Evolutionary conservation across 1,140 invertebrate genomes (phyloP).

Genomic region (Drosophila saltans): DNA sequence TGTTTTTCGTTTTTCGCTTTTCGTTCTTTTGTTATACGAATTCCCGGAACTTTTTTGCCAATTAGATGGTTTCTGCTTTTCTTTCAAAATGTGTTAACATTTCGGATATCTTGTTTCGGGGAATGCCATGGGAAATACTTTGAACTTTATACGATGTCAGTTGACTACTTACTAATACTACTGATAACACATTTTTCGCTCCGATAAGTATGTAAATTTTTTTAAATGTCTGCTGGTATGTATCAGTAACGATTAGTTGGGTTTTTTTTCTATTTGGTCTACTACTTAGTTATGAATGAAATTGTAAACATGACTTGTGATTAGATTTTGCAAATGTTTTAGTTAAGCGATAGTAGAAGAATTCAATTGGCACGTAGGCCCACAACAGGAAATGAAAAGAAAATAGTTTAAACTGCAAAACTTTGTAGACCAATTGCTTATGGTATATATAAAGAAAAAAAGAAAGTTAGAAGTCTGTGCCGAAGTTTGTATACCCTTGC

Average conservation of each 20-base stretch:
- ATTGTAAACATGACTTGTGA: constrained; percentile 5
- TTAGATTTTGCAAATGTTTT: not conserved
- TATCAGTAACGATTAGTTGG: constrained; percentile 2
- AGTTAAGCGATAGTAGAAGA: not conserved
- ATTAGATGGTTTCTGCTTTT: constrained; percentile 7
- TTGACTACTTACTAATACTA: not conserved
- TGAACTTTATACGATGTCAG: not conserved
- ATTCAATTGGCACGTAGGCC: not conserved
- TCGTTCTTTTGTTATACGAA: constrained; percentile 9
- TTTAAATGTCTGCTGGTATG: not conserved
- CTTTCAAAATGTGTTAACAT: constrained; percentile 19
- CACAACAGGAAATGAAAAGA: not conserved
- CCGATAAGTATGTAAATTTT: constrained; percentile 5
- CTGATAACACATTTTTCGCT: constrained; percentile 1
- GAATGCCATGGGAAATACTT: constrained; percentile 16
- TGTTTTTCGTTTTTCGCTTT: not conserved
- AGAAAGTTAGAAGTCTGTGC: no score
- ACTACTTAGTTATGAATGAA: constrained; percentile 14
- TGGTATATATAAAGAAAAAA: not conserved
- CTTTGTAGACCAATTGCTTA: not conserved
- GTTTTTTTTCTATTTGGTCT: not conserved
- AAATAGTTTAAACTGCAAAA: not conserved
- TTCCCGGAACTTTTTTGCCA: constrained; percentile 15
- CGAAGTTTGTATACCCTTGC: no score
- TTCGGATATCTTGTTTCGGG: constrained; percentile 13